Percentiles rank a stretch among this genome's conserved stretches.
Conservation (phyloP, 2,888 invertebrate genomes). For the Tholera decimalis region DNA sequence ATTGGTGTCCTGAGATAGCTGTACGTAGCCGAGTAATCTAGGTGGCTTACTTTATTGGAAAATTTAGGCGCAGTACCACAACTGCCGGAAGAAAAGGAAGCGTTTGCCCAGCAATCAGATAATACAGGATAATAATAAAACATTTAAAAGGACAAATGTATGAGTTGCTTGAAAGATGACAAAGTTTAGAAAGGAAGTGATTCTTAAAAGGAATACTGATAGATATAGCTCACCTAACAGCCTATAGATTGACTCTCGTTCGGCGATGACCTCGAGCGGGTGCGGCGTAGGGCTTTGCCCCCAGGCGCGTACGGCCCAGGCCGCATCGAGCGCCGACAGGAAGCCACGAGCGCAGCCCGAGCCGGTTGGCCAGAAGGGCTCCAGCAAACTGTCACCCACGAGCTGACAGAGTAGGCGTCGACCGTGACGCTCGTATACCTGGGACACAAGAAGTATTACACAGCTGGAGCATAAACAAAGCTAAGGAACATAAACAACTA, state of each 20-base stretch:
- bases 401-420: slow-evolving; percentile 96
- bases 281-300: slow-evolving; percentile 92
- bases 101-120: too few relatives aligned
- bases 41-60: too few relatives aligned
- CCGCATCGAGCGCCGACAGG: slow-evolving; percentile 98
- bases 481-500: too few relatives aligned
- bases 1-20: too few relatives aligned
- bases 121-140: too few relatives aligned
- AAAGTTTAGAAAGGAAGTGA: too few relatives aligned
- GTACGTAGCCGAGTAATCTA: too few relatives aligned
- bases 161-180: too few relatives aligned
- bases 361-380: slow-evolving; percentile 99
- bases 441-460: not conserved
- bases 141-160: too few relatives aligned
- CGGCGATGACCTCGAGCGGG: slow-evolving; percentile 97
- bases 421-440: slow-evolving; percentile 91
- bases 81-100: too few relatives aligned
- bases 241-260: slow-evolving; percentile 98
- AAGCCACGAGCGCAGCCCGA: slow-evolving; percentile 99
- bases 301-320: slow-evolving; percentile 98
- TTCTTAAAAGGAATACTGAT: too few relatives aligned
- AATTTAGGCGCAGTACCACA: too few relatives aligned
- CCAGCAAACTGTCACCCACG: slow-evolving; percentile 98
- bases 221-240: slow-evolving; percentile 92
- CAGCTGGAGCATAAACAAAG: not conserved